Conservation (phyloP, 2,113 vertebrate species). For the Alligator mississippiensis region DNA sequence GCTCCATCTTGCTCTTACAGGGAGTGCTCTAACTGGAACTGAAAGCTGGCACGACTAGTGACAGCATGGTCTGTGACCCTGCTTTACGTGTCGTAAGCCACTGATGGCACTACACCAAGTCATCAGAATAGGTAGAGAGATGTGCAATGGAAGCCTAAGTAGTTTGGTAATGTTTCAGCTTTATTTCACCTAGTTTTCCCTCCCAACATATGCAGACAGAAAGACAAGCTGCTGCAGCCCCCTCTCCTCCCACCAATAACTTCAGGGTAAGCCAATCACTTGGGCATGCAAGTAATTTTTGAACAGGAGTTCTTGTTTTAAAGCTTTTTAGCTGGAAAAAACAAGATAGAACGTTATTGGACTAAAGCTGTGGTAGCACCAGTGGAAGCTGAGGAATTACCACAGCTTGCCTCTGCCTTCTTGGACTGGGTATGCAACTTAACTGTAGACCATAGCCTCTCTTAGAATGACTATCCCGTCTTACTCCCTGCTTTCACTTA, state of each 20-base stretch:
- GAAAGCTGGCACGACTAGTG: accelerated
- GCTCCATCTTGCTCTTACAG: accelerated
- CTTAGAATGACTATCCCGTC: accelerated
- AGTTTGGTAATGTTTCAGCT: accelerated
- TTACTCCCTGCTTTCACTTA: not conserved
- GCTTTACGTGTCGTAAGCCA: not conserved
- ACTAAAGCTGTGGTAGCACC: accelerated
- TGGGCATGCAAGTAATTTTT: accelerated
- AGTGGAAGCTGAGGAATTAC: not conserved
- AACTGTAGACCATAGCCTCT: accelerated
- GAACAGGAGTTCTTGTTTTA: not conserved
- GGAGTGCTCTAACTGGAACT: accelerated
- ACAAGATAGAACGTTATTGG: accelerated
- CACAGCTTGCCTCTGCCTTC: accelerated
- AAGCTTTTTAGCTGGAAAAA: accelerated
- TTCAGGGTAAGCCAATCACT: not conserved
- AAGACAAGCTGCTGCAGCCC: not conserved
- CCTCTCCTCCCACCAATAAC: not conserved
- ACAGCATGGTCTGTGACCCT: not conserved
- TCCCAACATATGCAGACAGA: accelerated
- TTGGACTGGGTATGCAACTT: accelerated
- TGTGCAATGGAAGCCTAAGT: not conserved
- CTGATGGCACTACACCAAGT: accelerated
- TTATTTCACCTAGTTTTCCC: accelerated
- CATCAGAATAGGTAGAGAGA: not conserved